phyloP scores from a whole-genome alignment of 2,113 vertebrate species.

The Delphinus delphis region DNA sequence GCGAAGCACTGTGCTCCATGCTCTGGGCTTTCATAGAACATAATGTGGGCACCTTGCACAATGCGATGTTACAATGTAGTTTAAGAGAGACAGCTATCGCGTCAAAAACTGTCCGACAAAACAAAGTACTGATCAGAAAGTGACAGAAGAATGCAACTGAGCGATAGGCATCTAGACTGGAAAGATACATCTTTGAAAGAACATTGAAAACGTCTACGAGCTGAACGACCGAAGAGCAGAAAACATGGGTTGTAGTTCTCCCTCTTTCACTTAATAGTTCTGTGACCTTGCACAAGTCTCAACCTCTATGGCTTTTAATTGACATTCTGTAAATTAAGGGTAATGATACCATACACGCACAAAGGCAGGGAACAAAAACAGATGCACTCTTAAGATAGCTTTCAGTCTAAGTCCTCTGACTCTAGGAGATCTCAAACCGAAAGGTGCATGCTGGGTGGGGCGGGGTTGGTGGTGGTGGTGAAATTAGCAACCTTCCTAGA shows the following conservation, averaged over 20 bases:
- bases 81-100: background rate
- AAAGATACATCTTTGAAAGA: conserved; percentile 7
- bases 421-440: background rate
- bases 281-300: background rate
- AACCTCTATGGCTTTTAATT: background rate
- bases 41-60: background rate
- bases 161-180: background rate
- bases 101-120: background rate
- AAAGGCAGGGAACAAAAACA: conserved; percentile 16
- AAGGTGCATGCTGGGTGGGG: background rate
- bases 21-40: background rate
- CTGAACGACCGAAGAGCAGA: background rate
- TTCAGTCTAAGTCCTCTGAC: background rate
- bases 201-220: background rate
- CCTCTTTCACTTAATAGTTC: background rate
- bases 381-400: background rate
- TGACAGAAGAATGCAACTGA: conserved; percentile 18
- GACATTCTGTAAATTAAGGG: conserved; percentile 32
- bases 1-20: background rate
- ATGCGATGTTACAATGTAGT: background rate
- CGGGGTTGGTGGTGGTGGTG: background rate
- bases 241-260: background rate
- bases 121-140: background rate
- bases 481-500: background rate
- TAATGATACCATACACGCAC: background rate